Conservation (phyloP, 1,140 invertebrate species). For the Drosophila prosaltans region DNA sequence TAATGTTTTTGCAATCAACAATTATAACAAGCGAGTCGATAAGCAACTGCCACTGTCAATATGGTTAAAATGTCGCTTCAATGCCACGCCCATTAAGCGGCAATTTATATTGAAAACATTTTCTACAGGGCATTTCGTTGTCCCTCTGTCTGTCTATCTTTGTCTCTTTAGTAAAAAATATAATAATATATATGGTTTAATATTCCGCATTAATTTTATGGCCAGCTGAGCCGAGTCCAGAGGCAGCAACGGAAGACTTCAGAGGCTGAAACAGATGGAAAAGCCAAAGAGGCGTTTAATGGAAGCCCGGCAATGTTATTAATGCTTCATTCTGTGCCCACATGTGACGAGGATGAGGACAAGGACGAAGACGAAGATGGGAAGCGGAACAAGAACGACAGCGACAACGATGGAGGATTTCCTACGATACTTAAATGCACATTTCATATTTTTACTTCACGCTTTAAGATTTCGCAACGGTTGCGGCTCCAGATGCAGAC, state of each 20-base stretch:
- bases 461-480: constrained; percentile 67
- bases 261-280: constrained; percentile 7
- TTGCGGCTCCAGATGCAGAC: constrained; percentile 41
- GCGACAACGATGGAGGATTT: constrained; percentile 36
- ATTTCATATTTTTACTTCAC: constrained; percentile 66
- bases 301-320: constrained; percentile 60
- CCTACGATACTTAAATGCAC: constrained; percentile 46
- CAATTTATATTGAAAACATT: constrained; percentile 55
- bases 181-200: constrained; percentile 60
- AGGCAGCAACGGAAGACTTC: background rate
- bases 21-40: constrained; percentile 45
- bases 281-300: constrained; percentile 61
- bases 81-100: constrained; percentile 20
- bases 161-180: constrained; percentile 43
- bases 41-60: constrained; percentile 63
- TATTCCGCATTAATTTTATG: constrained; percentile 68
- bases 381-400: constrained; percentile 9
- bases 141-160: constrained; percentile 17
- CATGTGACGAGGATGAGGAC: constrained; percentile 30
- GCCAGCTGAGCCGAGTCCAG: constrained; percentile 46
- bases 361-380: background rate
- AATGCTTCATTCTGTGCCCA: constrained; percentile 51
- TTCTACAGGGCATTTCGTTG: constrained; percentile 38
- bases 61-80: constrained; percentile 29
- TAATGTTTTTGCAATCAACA: constrained; percentile 30